Evolutionary conservation across 2,888 invertebrate genomes (phyloP).

Genomic region (Emmelina monodactyla): DNA sequence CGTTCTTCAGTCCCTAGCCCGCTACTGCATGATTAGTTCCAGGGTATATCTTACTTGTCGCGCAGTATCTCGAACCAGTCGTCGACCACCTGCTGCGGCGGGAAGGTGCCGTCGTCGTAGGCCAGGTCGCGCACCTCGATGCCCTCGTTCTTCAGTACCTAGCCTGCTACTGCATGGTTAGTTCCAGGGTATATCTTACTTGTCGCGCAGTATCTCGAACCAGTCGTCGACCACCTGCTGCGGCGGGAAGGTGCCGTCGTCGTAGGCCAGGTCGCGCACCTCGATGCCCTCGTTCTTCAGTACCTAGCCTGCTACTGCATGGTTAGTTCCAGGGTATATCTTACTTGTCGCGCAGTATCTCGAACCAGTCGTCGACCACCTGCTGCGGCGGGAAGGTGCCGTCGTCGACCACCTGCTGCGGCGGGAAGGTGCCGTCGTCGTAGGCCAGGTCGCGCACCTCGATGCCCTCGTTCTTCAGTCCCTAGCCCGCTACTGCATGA

Average conservation of each 20-base stretch:
- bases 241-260: constrained; percentile 92
- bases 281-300: constrained; percentile 88
- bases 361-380: constrained; percentile 99
- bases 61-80: constrained; percentile 96
- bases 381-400: too few species aligned
- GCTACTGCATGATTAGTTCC: too few species aligned
- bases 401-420: constrained; percentile 84
- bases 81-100: constrained; percentile 87
- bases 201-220: constrained; percentile 91
- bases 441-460: constrained; percentile 94
- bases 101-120: constrained; percentile 95
- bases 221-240: constrained; percentile 92
- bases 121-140: constrained; percentile 95
- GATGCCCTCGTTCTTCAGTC: constrained; percentile 88
- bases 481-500: too few species aligned
- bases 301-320: too few species aligned
- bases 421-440: constrained; percentile 93
- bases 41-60: constrained; percentile 77
- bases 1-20: constrained; percentile 83
- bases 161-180: too few species aligned
- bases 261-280: constrained; percentile 94
- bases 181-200: too few species aligned
- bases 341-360: constrained; percentile 83
- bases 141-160: constrained; percentile 85
- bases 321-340: too few species aligned